Evolutionary conservation across 2,113 vertebrate species (phyloP).

Genomic region (Miniopterus natalensis): DNA sequence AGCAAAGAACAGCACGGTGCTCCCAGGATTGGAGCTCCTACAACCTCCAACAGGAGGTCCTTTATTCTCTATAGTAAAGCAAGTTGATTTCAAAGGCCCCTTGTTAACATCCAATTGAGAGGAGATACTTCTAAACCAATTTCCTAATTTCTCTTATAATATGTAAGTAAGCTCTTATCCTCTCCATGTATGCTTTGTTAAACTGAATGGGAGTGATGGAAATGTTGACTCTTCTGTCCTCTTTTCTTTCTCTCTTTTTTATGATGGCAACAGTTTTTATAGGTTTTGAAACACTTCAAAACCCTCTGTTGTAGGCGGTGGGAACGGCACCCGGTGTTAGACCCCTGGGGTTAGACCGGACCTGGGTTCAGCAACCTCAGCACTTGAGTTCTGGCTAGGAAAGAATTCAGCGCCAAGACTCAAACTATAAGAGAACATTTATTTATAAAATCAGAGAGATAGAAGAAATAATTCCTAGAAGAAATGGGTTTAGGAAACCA

Average conservation of each 20-base stretch:
- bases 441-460: no score
- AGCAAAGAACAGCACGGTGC: no score
- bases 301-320: neutral
- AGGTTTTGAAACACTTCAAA: neutral
- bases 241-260: neutral
- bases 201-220: neutral
- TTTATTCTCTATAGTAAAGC: slow-evolving; percentile 27
- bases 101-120: neutral
- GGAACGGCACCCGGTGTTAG: no score
- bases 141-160: slow-evolving; percentile 15
- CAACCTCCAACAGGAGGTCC: neutral
- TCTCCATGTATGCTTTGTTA: neutral
- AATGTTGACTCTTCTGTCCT: neutral
- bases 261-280: neutral
- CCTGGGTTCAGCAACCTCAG: no score
- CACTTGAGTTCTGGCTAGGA: no score
- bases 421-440: no score
- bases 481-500: no score
- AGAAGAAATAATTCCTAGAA: no score
- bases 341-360: no score
- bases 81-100: neutral
- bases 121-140: neutral
- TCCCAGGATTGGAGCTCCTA: no score
- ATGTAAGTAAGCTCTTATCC: neutral
- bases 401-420: no score